Evolutionary conservation across 2,888 invertebrate species (phyloP).

Genomic region (Drosophila paracracens): DNA sequence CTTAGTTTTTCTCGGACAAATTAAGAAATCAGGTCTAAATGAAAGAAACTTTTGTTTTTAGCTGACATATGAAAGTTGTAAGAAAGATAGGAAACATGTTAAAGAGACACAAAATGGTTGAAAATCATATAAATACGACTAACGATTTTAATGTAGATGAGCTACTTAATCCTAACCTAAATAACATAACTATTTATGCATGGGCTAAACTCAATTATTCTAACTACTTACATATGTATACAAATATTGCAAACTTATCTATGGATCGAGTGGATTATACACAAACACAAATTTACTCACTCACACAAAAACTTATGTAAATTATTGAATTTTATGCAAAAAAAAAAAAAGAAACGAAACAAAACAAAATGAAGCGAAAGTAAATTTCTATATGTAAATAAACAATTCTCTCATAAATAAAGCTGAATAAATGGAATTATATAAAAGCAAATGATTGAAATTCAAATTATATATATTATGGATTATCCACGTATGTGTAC

Average conservation of each 20-base stretch:
- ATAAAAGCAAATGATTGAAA: conserved; percentile 42
- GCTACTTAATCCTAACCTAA: conserved; percentile 35
- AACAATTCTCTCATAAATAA: conserved; percentile 37
- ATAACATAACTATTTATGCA: conserved; percentile 34
- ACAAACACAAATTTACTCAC: conserved; percentile 21
- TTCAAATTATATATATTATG: conserved; percentile 52
- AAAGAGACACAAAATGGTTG: conserved; percentile 57
- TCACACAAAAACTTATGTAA: conserved; percentile 48
- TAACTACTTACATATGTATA: conserved; percentile 28
- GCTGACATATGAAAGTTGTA: conserved; percentile 23
- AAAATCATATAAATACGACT: conserved; percentile 62
- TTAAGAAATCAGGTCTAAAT: neutral
- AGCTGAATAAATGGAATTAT: conserved; percentile 25
- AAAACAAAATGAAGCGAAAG: conserved; percentile 31
- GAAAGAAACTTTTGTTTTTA: neutral
- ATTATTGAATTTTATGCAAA: conserved; percentile 46
- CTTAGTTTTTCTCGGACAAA: neutral
- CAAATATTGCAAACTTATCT: conserved; percentile 26
- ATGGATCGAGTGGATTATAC: conserved; percentile 47
- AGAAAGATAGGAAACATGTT: conserved; percentile 26
- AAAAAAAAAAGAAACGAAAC: conserved; percentile 15
- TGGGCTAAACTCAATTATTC: conserved; percentile 36
- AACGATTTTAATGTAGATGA: conserved; percentile 65
- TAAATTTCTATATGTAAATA: conserved; percentile 58
- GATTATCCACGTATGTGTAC: conserved; percentile 48